A percentile compares a stretch with the other conserved stretches of the same genome.
These are phyloP conservation scores for Characodon lateralis DNA, from an alignment of 2,797 vertebrate genomes.

Conservation along the genomic window DNA sequence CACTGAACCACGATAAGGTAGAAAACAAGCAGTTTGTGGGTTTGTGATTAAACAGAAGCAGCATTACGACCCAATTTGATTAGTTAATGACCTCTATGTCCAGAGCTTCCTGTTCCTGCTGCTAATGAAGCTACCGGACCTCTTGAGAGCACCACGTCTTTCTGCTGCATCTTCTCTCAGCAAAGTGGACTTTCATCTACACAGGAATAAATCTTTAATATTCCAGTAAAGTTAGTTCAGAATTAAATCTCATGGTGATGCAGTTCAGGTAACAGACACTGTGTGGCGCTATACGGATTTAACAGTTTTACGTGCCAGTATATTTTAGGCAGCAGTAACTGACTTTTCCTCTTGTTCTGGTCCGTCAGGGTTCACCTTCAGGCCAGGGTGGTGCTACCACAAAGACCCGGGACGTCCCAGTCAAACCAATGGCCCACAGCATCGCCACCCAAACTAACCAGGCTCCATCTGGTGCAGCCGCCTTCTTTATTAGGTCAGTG, in stretches of 20 bases:
- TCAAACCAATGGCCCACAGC: conserved; percentile 44
- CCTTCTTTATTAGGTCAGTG: conserved; percentile 76
- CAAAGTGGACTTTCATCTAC: too few relatives aligned
- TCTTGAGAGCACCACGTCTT: not conserved
- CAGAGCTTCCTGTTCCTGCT: conserved; percentile 15
- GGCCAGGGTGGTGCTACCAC: conserved; percentile 16
- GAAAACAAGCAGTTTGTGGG: not conserved
- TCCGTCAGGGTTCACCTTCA: conserved; percentile 20
- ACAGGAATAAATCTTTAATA: too few relatives aligned
- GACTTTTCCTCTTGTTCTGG: not conserved
- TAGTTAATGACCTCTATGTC: conserved; percentile 32
- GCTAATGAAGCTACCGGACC: conserved; percentile 4
- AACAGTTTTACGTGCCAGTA: not conserved
- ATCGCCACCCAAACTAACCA: conserved; percentile 49
- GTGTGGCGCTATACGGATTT: too few relatives aligned
- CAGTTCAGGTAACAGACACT: too few relatives aligned
- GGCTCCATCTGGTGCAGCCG: conserved; percentile 47
- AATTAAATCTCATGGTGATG: too few relatives aligned
- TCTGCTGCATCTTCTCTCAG: not conserved
- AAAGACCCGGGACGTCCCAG: conserved; percentile 5
- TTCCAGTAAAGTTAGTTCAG: too few relatives aligned
- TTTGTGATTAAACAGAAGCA: conserved; percentile 9
- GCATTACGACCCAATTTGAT: conserved; percentile 35
- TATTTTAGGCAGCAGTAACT: not conserved
- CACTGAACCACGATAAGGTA: not conserved